Percentiles rank a stretch among this genome's conserved stretches.
Conservation (phyloP, 2,797 vertebrate genomes). For the Rhinella marina region DNA sequence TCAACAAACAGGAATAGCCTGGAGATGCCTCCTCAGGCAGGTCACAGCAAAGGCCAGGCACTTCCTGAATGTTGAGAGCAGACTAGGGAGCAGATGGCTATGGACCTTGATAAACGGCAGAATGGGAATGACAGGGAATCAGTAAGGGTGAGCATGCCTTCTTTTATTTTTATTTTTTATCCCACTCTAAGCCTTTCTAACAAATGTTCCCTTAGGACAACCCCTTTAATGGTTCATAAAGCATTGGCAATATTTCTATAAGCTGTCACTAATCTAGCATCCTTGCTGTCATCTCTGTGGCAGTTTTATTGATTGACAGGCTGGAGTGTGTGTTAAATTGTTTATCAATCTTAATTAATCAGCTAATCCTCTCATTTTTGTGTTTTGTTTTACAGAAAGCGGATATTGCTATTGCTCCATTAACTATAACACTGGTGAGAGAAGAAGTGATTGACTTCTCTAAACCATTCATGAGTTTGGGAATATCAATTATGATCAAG, state of each 20-base stretch:
- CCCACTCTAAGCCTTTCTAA: too few species aligned
- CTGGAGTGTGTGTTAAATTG: not conserved
- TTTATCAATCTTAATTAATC: not conserved
- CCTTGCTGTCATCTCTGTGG: not conserved
- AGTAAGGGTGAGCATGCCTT: too few species aligned
- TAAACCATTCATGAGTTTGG: slow-evolving; percentile 99
- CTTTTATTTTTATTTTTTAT: too few species aligned
- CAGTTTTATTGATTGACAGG: not conserved
- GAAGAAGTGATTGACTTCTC: slow-evolving; percentile 99
- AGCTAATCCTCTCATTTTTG: not conserved
- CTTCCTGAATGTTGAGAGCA: too few species aligned
- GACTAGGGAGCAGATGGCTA: too few species aligned
- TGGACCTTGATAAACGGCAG: too few species aligned
- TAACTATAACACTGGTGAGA: slow-evolving; percentile 97
- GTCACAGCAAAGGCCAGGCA: too few species aligned
- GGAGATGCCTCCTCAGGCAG: too few species aligned
- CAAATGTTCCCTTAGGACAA: too few species aligned
- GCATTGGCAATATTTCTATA: not conserved
- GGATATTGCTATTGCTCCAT: slow-evolving; percentile 95
- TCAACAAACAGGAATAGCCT: too few species aligned
- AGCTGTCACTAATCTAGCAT: not conserved
- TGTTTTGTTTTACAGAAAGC: slow-evolving; percentile 87
- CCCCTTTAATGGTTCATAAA: not conserved
- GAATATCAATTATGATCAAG: slow-evolving; percentile 99
- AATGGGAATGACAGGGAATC: too few species aligned